A percentile compares a stretch with the other conserved stretches of the same genome.
Evolutionary conservation across 2,888 invertebrate genomes (phyloP).

Genomic region (Neoascia interrupta): DNA sequence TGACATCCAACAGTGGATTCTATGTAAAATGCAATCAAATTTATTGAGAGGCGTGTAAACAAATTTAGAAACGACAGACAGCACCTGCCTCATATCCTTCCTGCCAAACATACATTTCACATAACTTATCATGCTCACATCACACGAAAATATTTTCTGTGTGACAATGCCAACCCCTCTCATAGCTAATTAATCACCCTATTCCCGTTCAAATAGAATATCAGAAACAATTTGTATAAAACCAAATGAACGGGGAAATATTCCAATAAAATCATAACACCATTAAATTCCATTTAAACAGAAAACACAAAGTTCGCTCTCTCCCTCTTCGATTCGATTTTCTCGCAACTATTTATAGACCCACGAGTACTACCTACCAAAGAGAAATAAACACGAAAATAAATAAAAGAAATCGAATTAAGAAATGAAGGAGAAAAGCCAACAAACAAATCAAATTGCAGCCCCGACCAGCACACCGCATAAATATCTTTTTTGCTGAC

Average conservation of each 20-base stretch:
- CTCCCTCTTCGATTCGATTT: slow-evolving; percentile 4
- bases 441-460: slow-evolving; percentile 1
- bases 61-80: slow-evolving; percentile 16
- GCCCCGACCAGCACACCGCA: neutral
- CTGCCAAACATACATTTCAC: neutral
- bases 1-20: slow-evolving; percentile 14
- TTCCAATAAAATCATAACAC: slow-evolving; percentile 50
- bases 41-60: slow-evolving; percentile 7
- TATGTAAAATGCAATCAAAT: slow-evolving; percentile 1
- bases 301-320: slow-evolving; percentile 12
- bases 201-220: no score
- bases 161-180: neutral
- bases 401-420: slow-evolving; percentile 11
- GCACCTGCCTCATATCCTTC: no score
- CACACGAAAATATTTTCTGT: neutral
- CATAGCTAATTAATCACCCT: slow-evolving; percentile 20
- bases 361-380: slow-evolving; percentile 20
- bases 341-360: slow-evolving; percentile 46
- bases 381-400: slow-evolving; percentile 39
- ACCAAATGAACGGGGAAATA: slow-evolving; percentile 3
- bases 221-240: slow-evolving; percentile 21
- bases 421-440: neutral
- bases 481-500: neutral
- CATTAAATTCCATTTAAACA: slow-evolving; percentile 48
- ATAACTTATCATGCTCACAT: no score